Percentiles rank a stretch among this genome's conserved stretches.
phyloP scores from a whole-genome alignment of 2,797 vertebrate genomes.

The Lerista edwardsae region DNA sequence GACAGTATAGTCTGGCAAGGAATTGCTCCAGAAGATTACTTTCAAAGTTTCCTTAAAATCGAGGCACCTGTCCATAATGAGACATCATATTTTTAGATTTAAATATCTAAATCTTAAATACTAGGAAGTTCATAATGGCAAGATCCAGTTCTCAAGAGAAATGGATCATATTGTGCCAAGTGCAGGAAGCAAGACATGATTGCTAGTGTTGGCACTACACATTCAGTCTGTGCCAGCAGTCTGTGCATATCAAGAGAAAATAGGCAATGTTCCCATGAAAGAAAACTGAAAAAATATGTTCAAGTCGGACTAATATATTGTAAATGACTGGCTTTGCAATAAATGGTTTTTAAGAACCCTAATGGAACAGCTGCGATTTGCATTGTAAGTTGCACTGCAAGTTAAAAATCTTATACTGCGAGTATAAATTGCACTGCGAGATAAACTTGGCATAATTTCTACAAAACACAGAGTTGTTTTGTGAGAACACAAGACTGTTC shows the following conservation, averaged over 20 bases:
- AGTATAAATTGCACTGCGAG: no score
- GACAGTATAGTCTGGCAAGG: not conserved
- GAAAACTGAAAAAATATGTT: slow-evolving; percentile 13
- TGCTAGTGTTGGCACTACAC: not conserved
- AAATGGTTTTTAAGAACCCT: slow-evolving; percentile 23
- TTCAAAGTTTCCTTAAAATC: not conserved
- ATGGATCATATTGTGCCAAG: not conserved
- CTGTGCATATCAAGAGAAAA: not conserved
- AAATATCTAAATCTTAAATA: not conserved
- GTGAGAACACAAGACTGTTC: not conserved
- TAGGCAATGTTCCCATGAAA: not conserved
- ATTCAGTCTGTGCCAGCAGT: not conserved
- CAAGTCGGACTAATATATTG: not conserved
- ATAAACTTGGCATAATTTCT: slow-evolving; percentile 1
- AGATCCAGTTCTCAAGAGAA: slow-evolving; percentile 1
- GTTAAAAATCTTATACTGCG: slow-evolving; percentile 49
- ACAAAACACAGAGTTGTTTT: slow-evolving; percentile 2
- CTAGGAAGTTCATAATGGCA: not conserved
- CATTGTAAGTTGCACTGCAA: slow-evolving; percentile 20
- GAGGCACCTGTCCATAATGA: not conserved
- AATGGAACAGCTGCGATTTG: slow-evolving; percentile 9
- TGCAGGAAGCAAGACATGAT: not conserved
- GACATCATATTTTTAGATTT: not conserved
- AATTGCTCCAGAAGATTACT: not conserved
- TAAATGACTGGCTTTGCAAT: slow-evolving; percentile 9